Conservation (phyloP, 2,888 invertebrate species). For the Crepidodera aurea region DNA sequence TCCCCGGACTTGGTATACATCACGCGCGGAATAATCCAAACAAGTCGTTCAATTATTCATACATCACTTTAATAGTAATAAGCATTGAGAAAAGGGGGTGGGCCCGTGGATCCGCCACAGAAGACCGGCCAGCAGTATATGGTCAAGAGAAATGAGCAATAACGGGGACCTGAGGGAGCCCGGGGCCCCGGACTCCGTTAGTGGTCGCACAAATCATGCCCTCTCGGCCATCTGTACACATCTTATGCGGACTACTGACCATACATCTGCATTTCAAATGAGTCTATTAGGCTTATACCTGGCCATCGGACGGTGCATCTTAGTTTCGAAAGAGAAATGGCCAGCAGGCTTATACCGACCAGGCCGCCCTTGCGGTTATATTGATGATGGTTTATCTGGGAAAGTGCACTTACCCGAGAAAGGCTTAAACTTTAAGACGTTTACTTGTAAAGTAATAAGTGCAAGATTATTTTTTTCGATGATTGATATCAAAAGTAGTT, state of each 20-base stretch:
- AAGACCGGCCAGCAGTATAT: slow-evolving; percentile 23
- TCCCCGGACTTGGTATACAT: slow-evolving; percentile 8
- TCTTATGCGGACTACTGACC: slow-evolving; percentile 53
- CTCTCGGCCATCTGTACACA: slow-evolving; percentile 58
- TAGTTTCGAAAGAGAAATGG: slow-evolving; percentile 24
- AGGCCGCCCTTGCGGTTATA: not conserved
- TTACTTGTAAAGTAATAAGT: too few relatives aligned
- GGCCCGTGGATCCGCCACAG: not conserved
- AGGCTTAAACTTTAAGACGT: not conserved
- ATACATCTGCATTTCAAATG: slow-evolving; percentile 60
- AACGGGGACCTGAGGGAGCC: slow-evolving; percentile 39
- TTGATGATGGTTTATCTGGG: slow-evolving; percentile 6
- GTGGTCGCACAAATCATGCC: slow-evolving; percentile 60
- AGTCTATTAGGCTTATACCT: slow-evolving; percentile 45
- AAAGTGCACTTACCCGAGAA: slow-evolving; percentile 3
- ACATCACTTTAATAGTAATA: slow-evolving; percentile 46
- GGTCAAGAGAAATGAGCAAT: slow-evolving; percentile 42
- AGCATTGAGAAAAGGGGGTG: slow-evolving; percentile 33
- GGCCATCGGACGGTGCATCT: slow-evolving; percentile 33
- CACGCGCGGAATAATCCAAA: slow-evolving; percentile 10
- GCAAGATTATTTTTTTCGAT: too few relatives aligned
- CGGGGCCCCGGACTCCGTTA: slow-evolving; percentile 49
- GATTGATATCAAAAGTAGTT: too few relatives aligned
- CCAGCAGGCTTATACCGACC: slow-evolving; percentile 1
- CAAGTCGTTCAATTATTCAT: slow-evolving; percentile 46